Conservation (phyloP, 2,888 invertebrate species). For the Macropis europaea region DNA sequence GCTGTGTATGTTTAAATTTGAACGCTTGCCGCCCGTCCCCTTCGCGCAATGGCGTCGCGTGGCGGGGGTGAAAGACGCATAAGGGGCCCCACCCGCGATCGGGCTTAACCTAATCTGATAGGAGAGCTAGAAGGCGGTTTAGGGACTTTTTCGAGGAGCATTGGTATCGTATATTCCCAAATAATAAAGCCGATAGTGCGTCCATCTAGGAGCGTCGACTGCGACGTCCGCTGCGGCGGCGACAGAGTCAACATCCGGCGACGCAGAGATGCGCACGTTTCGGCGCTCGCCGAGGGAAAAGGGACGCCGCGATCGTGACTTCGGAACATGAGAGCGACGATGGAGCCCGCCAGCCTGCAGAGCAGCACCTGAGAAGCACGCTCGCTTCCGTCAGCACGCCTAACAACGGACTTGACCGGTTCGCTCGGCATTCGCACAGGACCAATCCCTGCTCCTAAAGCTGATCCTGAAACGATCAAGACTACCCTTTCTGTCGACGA, state of each 20-base stretch:
- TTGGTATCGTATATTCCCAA: constrained; percentile 27
- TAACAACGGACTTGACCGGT: constrained; percentile 20
- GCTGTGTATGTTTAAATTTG: too few species aligned
- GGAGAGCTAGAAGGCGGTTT: not conserved
- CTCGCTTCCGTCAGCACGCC: constrained; percentile 38
- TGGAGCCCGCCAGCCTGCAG: constrained; percentile 51
- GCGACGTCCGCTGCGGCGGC: constrained; percentile 54
- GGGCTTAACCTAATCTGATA: not conserved
- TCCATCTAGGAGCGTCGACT: constrained; percentile 40
- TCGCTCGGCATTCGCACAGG: constrained; percentile 22
- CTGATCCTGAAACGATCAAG: constrained; percentile 24
- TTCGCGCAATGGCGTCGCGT: too few species aligned
- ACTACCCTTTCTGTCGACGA: constrained; percentile 43
- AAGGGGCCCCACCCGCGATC: too few species aligned
- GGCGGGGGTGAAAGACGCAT: too few species aligned
- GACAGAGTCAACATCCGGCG: constrained; percentile 66
- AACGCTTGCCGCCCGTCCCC: too few species aligned
- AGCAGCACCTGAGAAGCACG: constrained; percentile 48
- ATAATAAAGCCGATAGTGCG: constrained; percentile 6
- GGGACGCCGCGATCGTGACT: constrained; percentile 62
- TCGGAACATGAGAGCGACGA: constrained; percentile 62
- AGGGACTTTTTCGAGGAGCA: constrained; percentile 2
- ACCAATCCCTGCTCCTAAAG: constrained; percentile 15
- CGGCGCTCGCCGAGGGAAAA: constrained; percentile 61
- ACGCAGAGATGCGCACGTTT: constrained; percentile 68